A percentile compares a stretch with the other conserved stretches of the same genome.
These are phyloP conservation scores for Actinia tenebrosa DNA, from an alignment of 64 coral and sea anemone species.

Conservation along the genomic window DNA sequence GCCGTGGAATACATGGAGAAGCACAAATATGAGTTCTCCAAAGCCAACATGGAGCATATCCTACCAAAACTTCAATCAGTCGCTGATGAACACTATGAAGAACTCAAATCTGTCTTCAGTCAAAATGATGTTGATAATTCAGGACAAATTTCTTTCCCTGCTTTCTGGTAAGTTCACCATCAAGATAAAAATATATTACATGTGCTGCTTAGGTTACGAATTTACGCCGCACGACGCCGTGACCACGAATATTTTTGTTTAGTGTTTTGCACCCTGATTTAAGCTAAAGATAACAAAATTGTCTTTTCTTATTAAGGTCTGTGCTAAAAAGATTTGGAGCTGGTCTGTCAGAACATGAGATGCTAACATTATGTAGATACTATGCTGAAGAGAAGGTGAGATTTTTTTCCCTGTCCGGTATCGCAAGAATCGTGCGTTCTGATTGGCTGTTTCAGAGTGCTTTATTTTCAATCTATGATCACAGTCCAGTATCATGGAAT, in stretches of 20 bases:
- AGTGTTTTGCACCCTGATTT: neutral
- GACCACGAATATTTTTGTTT: neutral
- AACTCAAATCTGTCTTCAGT: constrained; percentile 67
- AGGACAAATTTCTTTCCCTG: constrained; percentile 58
- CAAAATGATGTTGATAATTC: constrained; percentile 35
- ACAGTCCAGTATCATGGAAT: too few species aligned
- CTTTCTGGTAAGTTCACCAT: constrained; percentile 55
- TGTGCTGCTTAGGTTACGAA: too few species aligned
- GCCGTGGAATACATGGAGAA: constrained; percentile 96
- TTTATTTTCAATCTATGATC: too few species aligned
- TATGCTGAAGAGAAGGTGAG: constrained; percentile 61
- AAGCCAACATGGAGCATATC: constrained; percentile 82
- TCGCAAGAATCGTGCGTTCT: too few species aligned
- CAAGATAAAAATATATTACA: neutral
- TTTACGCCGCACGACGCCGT: too few species aligned
- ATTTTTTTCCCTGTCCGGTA: too few species aligned
- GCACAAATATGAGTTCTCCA: constrained; percentile 63
- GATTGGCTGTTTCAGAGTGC: neutral
- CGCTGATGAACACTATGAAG: constrained; percentile 77
- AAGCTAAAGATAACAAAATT: neutral
- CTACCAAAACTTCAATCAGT: constrained; percentile 84
- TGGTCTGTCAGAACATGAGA: constrained; percentile 74
- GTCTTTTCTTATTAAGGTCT: constrained; percentile 29
- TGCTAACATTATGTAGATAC: constrained; percentile 72
- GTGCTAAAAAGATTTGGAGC: constrained; percentile 61